These are phyloP conservation scores for Xenotilapia leptura DNA, from an alignment of 2,113 vertebrate genomes.

Conservation along the genomic window DNA sequence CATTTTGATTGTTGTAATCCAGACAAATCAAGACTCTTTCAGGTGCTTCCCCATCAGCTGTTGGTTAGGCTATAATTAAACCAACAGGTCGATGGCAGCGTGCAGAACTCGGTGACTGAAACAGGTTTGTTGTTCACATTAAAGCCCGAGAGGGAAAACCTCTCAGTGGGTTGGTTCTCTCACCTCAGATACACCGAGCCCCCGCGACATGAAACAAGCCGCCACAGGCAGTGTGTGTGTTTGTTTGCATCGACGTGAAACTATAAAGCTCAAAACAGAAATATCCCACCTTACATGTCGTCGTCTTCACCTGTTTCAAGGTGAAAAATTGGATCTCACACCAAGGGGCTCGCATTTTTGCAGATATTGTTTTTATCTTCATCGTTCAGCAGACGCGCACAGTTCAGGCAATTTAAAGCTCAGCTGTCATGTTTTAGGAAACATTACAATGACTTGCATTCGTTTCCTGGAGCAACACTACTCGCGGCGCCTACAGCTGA, in stretches of 20 bases:
- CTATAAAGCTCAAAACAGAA: neutral
- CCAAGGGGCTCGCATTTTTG: neutral
- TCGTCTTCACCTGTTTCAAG: neutral
- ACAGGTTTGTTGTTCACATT: neutral
- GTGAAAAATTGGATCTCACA: neutral
- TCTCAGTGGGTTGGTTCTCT: neutral
- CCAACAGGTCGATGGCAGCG: neutral
- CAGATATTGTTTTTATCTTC: neutral
- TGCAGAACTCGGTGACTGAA: neutral
- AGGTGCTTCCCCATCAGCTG: neutral
- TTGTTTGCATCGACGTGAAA: neutral
- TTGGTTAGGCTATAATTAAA: neutral
- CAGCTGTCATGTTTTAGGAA: neutral
- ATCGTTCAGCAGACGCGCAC: neutral
- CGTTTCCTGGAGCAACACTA: neutral
- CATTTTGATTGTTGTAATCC: neutral
- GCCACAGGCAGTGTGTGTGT: neutral
- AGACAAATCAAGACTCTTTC: neutral
- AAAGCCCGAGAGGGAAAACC: neutral
- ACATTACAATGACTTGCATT: neutral
- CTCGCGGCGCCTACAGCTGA: fast-evolving
- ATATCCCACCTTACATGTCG: neutral
- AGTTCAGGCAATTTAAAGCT: neutral
- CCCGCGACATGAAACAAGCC: neutral
- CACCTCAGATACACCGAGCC: neutral